Conservation (phyloP, 1,140 invertebrate species). For the Lerema accius region DNA sequence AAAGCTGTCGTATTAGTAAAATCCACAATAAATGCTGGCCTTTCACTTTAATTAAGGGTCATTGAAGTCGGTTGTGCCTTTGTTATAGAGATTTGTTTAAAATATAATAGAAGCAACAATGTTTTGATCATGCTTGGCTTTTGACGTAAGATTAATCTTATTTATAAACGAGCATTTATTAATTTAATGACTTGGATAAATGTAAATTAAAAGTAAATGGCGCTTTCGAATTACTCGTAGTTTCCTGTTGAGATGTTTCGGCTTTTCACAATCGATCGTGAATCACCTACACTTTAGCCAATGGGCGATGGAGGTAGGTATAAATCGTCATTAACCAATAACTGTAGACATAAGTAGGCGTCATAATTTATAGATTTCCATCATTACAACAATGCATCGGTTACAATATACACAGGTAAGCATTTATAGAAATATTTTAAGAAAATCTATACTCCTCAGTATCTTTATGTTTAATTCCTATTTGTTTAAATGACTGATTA, state of each 20-base stretch:
- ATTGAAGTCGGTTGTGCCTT: slow-evolving; percentile 22
- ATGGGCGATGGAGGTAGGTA: too few relatives aligned
- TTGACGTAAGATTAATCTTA: slow-evolving; percentile 12
- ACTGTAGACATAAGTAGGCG: too few relatives aligned
- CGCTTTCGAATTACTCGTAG: slow-evolving; percentile 11
- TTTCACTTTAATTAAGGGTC: slow-evolving; percentile 30
- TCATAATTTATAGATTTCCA: too few relatives aligned
- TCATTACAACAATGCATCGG: too few relatives aligned
- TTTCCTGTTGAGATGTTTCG: slow-evolving; percentile 8
- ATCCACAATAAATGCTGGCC: slow-evolving; percentile 23
- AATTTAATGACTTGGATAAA: slow-evolving; percentile 3
- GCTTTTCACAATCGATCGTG: slow-evolving; percentile 1
- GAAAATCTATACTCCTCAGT: too few relatives aligned
- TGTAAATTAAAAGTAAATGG: slow-evolving; percentile 8
- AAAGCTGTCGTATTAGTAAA: slow-evolving; percentile 24
- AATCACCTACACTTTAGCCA: too few relatives aligned
- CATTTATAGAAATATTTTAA: too few relatives aligned
- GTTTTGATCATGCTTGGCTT: slow-evolving; percentile 1
- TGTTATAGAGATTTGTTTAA: slow-evolving; percentile 26
- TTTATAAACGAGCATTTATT: slow-evolving; percentile 16
- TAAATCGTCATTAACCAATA: too few relatives aligned
- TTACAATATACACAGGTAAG: too few relatives aligned
- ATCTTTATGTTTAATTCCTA: too few relatives aligned
- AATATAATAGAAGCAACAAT: slow-evolving; percentile 23
- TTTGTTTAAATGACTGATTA: too few relatives aligned